Evolutionary conservation across 1,140 invertebrate genomes (phyloP).

Genomic region (Aphis craccivora): DNA sequence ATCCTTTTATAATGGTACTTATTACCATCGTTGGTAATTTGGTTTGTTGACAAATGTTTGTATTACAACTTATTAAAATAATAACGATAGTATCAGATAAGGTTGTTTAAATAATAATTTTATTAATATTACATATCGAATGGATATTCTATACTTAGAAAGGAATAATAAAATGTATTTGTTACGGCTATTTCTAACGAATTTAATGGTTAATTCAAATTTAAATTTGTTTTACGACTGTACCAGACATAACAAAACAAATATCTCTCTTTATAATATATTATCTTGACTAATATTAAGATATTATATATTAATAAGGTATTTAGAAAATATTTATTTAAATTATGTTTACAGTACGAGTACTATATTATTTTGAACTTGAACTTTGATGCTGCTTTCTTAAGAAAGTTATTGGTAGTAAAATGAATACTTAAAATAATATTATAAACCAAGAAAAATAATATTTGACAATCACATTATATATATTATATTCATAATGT

Average conservation of each 20-base stretch:
- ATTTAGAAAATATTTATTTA: background rate
- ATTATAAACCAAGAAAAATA: background rate
- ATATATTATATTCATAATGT: background rate
- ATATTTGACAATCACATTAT: background rate
- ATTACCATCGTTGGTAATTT: conserved; percentile 1
- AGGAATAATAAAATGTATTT: background rate
- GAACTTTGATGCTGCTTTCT: background rate
- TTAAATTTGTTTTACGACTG: background rate
- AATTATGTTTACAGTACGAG: background rate
- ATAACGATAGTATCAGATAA: conserved; percentile 29
- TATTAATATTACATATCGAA: conserved; percentile 36
- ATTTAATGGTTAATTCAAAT: background rate
- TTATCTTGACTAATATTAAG: background rate
- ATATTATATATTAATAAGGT: background rate
- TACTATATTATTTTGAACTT: background rate
- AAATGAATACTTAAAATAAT: background rate
- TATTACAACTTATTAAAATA: conserved; percentile 40
- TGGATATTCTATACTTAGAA: background rate
- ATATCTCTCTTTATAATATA: background rate
- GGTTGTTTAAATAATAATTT: background rate
- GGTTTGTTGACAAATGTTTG: conserved; percentile 34
- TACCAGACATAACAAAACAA: background rate
- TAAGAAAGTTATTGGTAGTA: background rate
- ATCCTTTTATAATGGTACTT: conserved; percentile 34
- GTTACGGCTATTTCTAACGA: conserved; percentile 25